phyloP scores from a whole-genome alignment of 2,888 invertebrate genomes.

The Omphaloscelis lunosa region DNA sequence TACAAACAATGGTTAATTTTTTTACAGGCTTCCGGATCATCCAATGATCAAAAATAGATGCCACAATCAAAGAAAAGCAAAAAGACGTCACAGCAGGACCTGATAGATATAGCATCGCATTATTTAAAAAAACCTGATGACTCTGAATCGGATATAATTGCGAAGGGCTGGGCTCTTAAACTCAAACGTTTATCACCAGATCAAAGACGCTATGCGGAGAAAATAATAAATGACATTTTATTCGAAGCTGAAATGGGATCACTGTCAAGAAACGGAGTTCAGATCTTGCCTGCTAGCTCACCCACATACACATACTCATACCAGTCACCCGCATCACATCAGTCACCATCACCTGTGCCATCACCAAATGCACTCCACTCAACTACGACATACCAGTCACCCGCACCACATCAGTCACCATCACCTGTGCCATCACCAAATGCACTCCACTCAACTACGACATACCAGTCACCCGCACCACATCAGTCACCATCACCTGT shows the following conservation, averaged over 20 bases:
- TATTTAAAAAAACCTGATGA: conserved; percentile 27
- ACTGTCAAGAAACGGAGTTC: conserved; percentile 8
- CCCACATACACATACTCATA: conserved; percentile 1
- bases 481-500: conserved; percentile 4
- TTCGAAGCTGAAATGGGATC: conserved; percentile 13
- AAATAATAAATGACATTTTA: conserved; percentile 23
- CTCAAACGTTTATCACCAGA: conserved; percentile 18
- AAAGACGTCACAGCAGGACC: conserved; percentile 17
- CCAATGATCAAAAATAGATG: no score
- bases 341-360: conserved; percentile 9
- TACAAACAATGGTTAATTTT: conserved; percentile 7
- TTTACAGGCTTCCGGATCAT: conserved; percentile 9
- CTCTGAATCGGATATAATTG: no score
- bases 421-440: conserved; percentile 14
- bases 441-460: conserved; percentile 27
- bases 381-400: conserved; percentile 9
- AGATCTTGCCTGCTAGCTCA: conserved; percentile 14
- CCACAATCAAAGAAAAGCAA: conserved; percentile 17
- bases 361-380: not conserved
- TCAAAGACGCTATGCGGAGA: conserved; percentile 24
- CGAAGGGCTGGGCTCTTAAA: no score
- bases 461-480: conserved; percentile 2
- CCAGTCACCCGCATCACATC: conserved; percentile 8
- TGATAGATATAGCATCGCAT: conserved; percentile 32
- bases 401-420: conserved; percentile 24